Evolutionary conservation across 2,888 invertebrate genomes (phyloP).

Genomic region (Drosophila yooni): DNA sequence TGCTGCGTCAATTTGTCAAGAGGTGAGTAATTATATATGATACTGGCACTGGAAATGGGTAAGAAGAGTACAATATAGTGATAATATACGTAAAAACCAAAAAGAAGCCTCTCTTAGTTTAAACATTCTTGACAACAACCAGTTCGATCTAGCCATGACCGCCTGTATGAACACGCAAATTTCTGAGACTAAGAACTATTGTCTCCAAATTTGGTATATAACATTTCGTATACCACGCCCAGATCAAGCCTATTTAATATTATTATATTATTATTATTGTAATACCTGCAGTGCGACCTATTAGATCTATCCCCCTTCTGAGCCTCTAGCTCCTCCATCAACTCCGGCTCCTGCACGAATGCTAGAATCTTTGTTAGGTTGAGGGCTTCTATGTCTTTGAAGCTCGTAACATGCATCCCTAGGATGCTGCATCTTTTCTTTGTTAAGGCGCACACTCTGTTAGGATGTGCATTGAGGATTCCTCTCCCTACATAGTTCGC

Average conservation of each 20-base stretch:
- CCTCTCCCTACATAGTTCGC: too few relatives aligned
- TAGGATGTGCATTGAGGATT: too few relatives aligned
- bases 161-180: not conserved
- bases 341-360: too few relatives aligned
- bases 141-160: not conserved
- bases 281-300: too few relatives aligned
- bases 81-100: not conserved
- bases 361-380: too few relatives aligned
- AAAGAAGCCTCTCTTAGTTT: not conserved
- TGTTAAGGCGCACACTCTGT: too few relatives aligned
- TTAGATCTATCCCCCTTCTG: too few relatives aligned
- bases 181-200: not conserved
- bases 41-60: not conserved
- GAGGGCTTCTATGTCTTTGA: too few relatives aligned
- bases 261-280: not conserved
- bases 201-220: not conserved
- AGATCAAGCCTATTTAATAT: not conserved
- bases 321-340: too few relatives aligned
- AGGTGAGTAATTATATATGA: constrained; percentile 86
- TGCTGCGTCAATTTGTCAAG: constrained; percentile 93
- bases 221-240: not conserved
- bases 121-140: not conserved
- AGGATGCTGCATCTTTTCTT: too few relatives aligned
- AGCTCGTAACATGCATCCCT: too few relatives aligned
- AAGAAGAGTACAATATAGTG: not conserved